A percentile compares a stretch with the other conserved stretches of the same genome.
Conservation (phyloP, 2,113 vertebrate species). For the Channa maculata region DNA sequence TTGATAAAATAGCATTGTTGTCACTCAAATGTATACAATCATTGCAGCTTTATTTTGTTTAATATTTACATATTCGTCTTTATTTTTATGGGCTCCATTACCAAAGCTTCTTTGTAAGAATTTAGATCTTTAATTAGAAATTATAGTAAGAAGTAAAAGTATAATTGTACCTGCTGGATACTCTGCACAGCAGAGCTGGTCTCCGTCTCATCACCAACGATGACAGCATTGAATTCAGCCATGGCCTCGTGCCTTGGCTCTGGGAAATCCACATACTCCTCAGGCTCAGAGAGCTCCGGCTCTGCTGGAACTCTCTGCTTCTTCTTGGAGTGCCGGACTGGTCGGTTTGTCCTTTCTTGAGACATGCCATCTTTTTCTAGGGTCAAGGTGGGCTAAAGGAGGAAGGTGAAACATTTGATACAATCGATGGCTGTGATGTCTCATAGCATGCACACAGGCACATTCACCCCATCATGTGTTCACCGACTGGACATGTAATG, state of each 20-base stretch:
- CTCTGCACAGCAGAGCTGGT: conserved; percentile 97
- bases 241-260: conserved; percentile 77
- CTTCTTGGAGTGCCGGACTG: conserved; percentile 81
- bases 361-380: conserved; percentile 86
- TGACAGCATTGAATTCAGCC: conserved; percentile 82
- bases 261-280: conserved; percentile 88
- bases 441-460: no score
- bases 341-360: conserved; percentile 83
- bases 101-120: no score
- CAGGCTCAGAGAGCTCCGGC: conserved; percentile 83
- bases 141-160: no score
- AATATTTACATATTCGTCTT: no score
- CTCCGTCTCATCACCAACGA: conserved; percentile 93
- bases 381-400: conserved; percentile 85
- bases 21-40: no score
- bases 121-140: no score
- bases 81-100: no score
- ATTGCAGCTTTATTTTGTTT: no score
- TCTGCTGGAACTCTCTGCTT: conserved; percentile 84
- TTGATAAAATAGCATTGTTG: no score
- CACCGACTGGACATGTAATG: no score
- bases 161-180: conserved; percentile 90
- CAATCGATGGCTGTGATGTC: no score
- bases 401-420: neutral
- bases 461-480: no score